These are phyloP conservation scores for human DNA, from an alignment of 2,113 vertebrate genomes.

Conservation along the genomic window DNA sequence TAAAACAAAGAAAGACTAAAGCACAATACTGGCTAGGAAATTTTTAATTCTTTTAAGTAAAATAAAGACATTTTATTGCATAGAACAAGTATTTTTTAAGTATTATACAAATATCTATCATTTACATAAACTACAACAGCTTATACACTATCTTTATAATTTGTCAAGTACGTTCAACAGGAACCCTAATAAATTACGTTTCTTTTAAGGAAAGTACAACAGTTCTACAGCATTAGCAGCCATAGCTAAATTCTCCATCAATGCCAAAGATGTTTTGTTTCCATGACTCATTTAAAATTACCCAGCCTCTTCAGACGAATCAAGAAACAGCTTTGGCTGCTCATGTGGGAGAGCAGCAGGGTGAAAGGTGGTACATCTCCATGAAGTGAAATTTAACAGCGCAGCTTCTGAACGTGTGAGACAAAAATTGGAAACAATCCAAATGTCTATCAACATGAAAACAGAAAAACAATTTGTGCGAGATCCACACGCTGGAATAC, in stretches of 20 bases:
- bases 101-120: slow-evolving; percentile 10
- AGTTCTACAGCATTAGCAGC: background rate
- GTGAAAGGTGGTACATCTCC: background rate
- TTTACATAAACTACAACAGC: background rate
- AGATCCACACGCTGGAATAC: background rate
- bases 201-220: slow-evolving; percentile 36
- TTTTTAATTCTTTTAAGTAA: slow-evolving; percentile 21
- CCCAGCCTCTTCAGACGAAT: slow-evolving; percentile 10
- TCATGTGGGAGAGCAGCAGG: background rate
- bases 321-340: background rate
- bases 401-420: background rate
- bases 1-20: slow-evolving; percentile 60
- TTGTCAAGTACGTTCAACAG: slow-evolving; percentile 10
- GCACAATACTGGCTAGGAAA: slow-evolving; percentile 32
- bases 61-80: background rate
- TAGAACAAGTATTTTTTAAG: slow-evolving; percentile 27
- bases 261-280: background rate
- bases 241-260: slow-evolving; percentile 26
- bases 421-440: slow-evolving; percentile 16
- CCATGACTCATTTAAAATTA: slow-evolving; percentile 53
- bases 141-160: background rate
- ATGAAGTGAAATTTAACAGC: slow-evolving; percentile 25
- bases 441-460: slow-evolving; percentile 17
- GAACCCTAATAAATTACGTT: background rate
- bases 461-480: slow-evolving; percentile 21